Evolutionary conservation across 2,797 vertebrate genomes (phyloP).

Genomic region (Melanotaenia pygmaea): DNA sequence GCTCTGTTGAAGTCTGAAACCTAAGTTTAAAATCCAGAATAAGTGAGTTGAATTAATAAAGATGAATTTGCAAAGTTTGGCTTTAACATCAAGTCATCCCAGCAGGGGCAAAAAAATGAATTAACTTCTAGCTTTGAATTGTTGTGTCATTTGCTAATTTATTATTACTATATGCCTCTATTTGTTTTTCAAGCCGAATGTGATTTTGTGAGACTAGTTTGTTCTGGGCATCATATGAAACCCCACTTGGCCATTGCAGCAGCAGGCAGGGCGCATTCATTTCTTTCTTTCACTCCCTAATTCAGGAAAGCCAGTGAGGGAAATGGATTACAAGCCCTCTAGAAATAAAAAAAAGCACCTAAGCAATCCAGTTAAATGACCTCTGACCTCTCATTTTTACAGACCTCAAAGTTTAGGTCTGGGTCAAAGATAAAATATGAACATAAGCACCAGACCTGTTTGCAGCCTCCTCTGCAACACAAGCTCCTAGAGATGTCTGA

Average conservation of each 20-base stretch:
- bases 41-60: conserved; percentile 16
- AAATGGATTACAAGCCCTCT: not conserved
- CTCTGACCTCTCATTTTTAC: not conserved
- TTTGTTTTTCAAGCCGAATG: not conserved
- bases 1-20: conserved; percentile 26
- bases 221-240: not conserved
- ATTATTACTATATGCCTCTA: not conserved
- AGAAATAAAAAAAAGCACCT: not conserved
- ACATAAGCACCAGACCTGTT: conserved; percentile 48
- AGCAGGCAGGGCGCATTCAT: not conserved
- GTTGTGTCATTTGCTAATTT: not conserved
- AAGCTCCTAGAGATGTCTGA: conserved; percentile 44
- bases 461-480: conserved; percentile 43
- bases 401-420: not conserved
- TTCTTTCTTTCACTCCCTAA: not conserved
- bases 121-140: not conserved
- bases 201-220: not conserved
- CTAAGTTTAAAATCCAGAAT: conserved; percentile 44
- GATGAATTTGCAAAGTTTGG: not conserved
- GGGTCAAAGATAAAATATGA: conserved; percentile 11
- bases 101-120: not conserved
- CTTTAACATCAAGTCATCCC: not conserved
- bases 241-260: not conserved
- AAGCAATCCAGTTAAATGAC: not conserved
- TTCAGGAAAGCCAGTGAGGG: not conserved